phyloP scores from a whole-genome alignment of 2,797 vertebrate species.

The Sebastes glaucus region DNA sequence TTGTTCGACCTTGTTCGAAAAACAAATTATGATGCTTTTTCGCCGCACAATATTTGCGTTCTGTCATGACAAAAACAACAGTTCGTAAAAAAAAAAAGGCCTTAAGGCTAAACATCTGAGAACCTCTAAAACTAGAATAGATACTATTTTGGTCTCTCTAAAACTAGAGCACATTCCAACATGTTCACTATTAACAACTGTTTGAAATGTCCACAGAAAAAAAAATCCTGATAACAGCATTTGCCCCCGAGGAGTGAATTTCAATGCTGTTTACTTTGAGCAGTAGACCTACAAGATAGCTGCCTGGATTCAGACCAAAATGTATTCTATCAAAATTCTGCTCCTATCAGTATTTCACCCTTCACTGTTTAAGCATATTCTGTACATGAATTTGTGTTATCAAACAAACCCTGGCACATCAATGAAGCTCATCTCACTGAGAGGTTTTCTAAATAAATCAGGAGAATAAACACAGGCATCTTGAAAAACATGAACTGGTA shows the following conservation, averaged over 20 bases:
- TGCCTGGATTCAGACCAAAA: slow-evolving; percentile 72
- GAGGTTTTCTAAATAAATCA: slow-evolving; percentile 84
- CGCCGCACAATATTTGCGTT: too few relatives aligned
- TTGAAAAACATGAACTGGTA: slow-evolving; percentile 80
- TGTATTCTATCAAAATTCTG: slow-evolving; percentile 70
- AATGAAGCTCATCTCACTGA: slow-evolving; percentile 79
- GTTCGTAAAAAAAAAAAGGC: background rate
- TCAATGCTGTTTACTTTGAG: slow-evolving; percentile 74
- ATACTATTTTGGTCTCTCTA: background rate
- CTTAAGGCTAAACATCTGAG: background rate
- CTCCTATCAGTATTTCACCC: slow-evolving; percentile 71
- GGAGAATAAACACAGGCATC: slow-evolving; percentile 80
- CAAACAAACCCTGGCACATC: slow-evolving; percentile 83
- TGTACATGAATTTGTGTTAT: slow-evolving; percentile 77
- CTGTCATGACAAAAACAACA: too few relatives aligned
- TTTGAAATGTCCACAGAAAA: slow-evolving; percentile 40
- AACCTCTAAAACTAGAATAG: background rate
- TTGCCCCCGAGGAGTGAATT: slow-evolving; percentile 62
- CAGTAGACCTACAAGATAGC: slow-evolving; percentile 54
- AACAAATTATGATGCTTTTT: too few relatives aligned
- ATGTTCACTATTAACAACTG: slow-evolving; percentile 25
- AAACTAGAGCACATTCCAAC: slow-evolving; percentile 18
- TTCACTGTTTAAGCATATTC: slow-evolving; percentile 76
- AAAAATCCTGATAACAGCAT: slow-evolving; percentile 36
- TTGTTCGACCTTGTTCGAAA: too few relatives aligned